A percentile compares a stretch with the other conserved stretches of the same genome.
These are phyloP conservation scores for Chymomyza procnemis DNA, from an alignment of 2,888 invertebrate genomes.

Conservation along the genomic window DNA sequence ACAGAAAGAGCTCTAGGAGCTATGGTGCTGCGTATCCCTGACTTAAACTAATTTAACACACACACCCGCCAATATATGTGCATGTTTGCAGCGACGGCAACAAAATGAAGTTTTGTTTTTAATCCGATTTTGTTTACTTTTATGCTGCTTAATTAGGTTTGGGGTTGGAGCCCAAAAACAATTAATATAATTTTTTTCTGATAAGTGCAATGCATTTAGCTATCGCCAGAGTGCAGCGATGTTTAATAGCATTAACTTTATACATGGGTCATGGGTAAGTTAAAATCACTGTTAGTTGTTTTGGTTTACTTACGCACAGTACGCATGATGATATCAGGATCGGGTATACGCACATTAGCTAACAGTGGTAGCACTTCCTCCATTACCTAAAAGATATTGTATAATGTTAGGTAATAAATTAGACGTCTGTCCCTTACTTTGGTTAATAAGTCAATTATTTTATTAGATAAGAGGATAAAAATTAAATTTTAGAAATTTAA, in stretches of 20 bases:
- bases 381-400: slow-evolving; percentile 81
- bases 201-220: not conserved
- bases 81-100: not conserved
- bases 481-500: no score
- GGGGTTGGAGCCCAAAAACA: slow-evolving; percentile 23
- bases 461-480: no score
- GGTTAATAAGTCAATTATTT: no score
- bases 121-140: slow-evolving; percentile 2
- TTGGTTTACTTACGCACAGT: slow-evolving; percentile 91
- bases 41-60: slow-evolving; percentile 8
- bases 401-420: no score
- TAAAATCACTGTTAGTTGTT: not conserved
- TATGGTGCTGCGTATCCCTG: no score
- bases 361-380: slow-evolving; percentile 94
- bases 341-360: slow-evolving; percentile 90
- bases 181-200: not conserved
- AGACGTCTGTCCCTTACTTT: no score
- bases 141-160: slow-evolving; percentile 48
- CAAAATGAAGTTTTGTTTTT: not conserved
- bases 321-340: slow-evolving; percentile 92
- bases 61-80: not conserved
- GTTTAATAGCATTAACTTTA: slow-evolving; percentile 1
- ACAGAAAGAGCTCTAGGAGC: no score
- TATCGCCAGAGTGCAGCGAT: not conserved
- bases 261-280: not conserved